phyloP scores from a whole-genome alignment of 2,888 invertebrate genomes.

The Mayetiola destructor region DNA sequence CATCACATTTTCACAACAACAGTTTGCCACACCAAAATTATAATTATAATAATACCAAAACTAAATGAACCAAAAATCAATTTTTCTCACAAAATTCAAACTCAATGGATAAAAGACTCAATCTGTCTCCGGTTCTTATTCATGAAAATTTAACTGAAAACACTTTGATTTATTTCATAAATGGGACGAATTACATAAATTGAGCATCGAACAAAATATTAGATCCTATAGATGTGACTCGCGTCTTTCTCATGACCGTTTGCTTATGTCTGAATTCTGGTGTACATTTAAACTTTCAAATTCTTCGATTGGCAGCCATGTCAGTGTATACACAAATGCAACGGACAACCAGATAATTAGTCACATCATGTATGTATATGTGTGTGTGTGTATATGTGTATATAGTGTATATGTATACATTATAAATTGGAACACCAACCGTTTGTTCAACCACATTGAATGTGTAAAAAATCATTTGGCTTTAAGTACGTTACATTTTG shows the following conservation, averaged over 20 bases:
- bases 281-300: neutral
- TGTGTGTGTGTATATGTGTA: neutral
- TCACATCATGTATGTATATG: neutral
- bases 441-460: no score
- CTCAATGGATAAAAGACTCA: no score
- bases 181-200: no score
- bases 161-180: no score
- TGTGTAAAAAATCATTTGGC: no score
- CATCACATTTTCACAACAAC: neutral
- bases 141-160: no score
- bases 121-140: neutral
- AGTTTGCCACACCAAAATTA: no score
- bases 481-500: neutral
- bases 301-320: neutral
- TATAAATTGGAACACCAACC: no score
- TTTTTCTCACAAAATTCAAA: no score
- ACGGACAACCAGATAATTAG: neutral
- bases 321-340: neutral
- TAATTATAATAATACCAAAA: no score
- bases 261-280: neutral
- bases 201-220: constrained; percentile 3
- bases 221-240: neutral
- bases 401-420: neutral
- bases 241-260: constrained; percentile 2
- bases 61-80: no score